These are phyloP conservation scores for Helicoverpa armigera DNA, from an alignment of 1,140 invertebrate genomes.

Conservation along the genomic window DNA sequence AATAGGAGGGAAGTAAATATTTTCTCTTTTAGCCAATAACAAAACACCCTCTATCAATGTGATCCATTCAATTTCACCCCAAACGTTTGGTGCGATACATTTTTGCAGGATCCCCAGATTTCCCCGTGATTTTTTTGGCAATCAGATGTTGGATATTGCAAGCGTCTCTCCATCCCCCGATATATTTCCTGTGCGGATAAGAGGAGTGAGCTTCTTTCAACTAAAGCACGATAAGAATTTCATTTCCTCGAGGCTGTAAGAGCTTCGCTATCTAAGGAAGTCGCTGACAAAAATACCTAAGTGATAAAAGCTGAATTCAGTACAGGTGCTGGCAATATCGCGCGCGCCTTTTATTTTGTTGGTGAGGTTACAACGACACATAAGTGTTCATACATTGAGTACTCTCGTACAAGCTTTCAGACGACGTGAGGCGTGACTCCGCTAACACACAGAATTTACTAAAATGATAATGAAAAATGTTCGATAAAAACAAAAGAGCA, in stretches of 20 bases:
- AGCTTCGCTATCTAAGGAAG: constrained; percentile 82
- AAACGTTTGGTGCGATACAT: constrained; percentile 42
- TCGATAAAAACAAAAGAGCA: constrained; percentile 55
- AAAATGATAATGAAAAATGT: constrained; percentile 49
- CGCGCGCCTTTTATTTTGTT: constrained; percentile 61
- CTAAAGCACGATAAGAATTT: constrained; percentile 85
- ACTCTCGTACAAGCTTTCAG: constrained; percentile 41
- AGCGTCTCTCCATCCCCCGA: constrained; percentile 67
- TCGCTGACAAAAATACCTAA: constrained; percentile 83
- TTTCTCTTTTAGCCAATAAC: neutral
- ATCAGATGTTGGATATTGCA: constrained; percentile 82
- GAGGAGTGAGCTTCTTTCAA: constrained; percentile 80
- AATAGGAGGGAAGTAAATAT: neutral
- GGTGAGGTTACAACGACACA: constrained; percentile 19
- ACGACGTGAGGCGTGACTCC: constrained; percentile 27
- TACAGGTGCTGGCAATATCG: constrained; percentile 68
- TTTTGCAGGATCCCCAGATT: constrained; percentile 59
- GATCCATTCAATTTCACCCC: constrained; percentile 40
- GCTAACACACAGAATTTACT: constrained; percentile 23
- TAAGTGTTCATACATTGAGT: constrained; percentile 42
- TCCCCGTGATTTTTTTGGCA: constrained; percentile 75
- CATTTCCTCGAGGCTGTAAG: constrained; percentile 83
- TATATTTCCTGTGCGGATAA: constrained; percentile 84
- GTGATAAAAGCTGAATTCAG: constrained; percentile 83
- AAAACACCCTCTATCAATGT: constrained; percentile 1